A percentile compares a stretch with the other conserved stretches of the same genome.
These are phyloP conservation scores for Bos taurus DNA, from an alignment of 2,113 vertebrate species.

Conservation along the genomic window DNA sequence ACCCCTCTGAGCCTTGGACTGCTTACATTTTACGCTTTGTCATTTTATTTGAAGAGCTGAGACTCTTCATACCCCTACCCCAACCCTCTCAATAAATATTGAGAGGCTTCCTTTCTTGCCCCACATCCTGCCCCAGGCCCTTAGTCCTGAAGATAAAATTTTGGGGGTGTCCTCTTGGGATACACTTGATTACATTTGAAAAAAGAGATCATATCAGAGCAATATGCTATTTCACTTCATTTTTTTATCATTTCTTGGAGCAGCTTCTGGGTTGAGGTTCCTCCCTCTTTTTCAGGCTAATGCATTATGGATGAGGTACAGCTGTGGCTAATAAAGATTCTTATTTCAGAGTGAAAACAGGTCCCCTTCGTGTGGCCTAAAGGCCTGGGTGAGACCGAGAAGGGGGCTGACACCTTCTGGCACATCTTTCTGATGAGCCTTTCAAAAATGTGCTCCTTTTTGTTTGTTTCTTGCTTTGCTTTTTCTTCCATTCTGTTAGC, in stretches of 20 bases:
- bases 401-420: background rate
- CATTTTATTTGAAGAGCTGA: background rate
- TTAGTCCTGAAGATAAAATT: background rate
- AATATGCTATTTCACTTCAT: background rate
- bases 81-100: background rate
- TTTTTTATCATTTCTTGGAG: constrained; percentile 50
- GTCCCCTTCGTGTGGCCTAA: background rate
- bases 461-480: background rate
- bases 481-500: background rate
- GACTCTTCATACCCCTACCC: background rate
- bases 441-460: background rate
- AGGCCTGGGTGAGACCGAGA: background rate
- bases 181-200: constrained; percentile 19
- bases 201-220: constrained; percentile 25
- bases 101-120: background rate
- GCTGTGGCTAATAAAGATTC: constrained; percentile 44
- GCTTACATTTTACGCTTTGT: background rate
- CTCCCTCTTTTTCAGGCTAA: background rate
- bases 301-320: constrained; percentile 50
- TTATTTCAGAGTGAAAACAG: constrained; percentile 51
- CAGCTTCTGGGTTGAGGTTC: constrained; percentile 42
- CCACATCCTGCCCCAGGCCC: background rate
- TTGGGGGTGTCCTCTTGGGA: background rate
- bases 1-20: background rate
- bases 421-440: background rate